These are phyloP conservation scores for Azemiops feae DNA, from an alignment of 2,113 vertebrate species.

Conservation along the genomic window DNA sequence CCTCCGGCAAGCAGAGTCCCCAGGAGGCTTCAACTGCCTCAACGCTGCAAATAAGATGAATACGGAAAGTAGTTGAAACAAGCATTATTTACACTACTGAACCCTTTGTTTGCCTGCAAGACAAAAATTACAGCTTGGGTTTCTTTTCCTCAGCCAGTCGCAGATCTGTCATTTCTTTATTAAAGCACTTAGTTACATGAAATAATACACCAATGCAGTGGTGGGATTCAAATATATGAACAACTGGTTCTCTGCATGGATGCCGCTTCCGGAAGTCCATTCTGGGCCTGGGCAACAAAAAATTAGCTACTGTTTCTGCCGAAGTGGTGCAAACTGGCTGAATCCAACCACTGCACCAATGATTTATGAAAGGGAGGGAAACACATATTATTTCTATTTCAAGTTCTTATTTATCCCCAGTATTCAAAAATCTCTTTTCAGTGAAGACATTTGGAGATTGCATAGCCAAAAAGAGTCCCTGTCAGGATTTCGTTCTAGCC, in stretches of 20 bases:
- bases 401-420: conserved; percentile 4
- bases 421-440: conserved; percentile 10
- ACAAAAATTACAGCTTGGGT: conserved; percentile 37
- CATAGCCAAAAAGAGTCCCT: conserved; percentile 12
- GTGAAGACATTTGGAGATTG: background rate
- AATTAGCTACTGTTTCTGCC: no score
- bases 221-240: no score
- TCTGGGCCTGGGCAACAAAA: no score
- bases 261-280: no score
- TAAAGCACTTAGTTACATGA: conserved; percentile 49
- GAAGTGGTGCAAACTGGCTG: no score
- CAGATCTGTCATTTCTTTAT: conserved; percentile 42
- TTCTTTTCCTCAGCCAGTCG: conserved; percentile 23
- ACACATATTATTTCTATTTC: conserved; percentile 22
- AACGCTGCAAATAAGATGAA: conserved; percentile 24
- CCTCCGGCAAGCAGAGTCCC: conserved; percentile 17
- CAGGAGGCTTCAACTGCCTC: conserved; percentile 12
- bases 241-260: no score
- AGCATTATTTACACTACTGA: conserved; percentile 46
- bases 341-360: no score
- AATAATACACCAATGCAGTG: background rate
- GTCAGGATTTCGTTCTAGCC: conserved; percentile 44
- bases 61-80: conserved; percentile 19
- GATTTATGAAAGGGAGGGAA: conserved; percentile 38
- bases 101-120: conserved; percentile 24